phyloP scores from a whole-genome alignment of 2,888 invertebrate species.

The Drosophila paramelanica region DNA sequence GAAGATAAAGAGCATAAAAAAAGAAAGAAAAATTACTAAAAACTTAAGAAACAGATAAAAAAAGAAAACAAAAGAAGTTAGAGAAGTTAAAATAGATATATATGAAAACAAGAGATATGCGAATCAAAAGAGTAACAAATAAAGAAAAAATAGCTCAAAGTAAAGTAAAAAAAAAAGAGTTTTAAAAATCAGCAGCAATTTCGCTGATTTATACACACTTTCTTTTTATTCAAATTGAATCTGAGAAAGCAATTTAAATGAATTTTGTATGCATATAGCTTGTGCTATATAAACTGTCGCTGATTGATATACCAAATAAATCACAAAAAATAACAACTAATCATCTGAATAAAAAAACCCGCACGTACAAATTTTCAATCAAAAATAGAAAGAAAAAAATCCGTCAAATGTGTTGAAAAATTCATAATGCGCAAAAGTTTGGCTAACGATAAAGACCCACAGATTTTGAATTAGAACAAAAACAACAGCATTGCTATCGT shows the following conservation, averaged over 20 bases:
- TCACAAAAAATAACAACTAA: conserved; percentile 33
- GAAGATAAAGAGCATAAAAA: background rate
- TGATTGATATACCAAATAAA: conserved; percentile 27
- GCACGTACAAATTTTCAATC: conserved; percentile 5
- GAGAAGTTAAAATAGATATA: too few relatives aligned
- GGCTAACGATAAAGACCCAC: conserved; percentile 41
- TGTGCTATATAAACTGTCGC: conserved; percentile 1
- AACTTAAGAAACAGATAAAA: background rate
- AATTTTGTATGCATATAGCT: conserved; percentile 1
- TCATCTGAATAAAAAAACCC: conserved; percentile 20
- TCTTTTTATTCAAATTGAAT: background rate
- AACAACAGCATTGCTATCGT: conserved; percentile 29
- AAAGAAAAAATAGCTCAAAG: background rate
- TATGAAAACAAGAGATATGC: too few relatives aligned
- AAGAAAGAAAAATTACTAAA: background rate
- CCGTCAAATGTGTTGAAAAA: conserved; percentile 58
- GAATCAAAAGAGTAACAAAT: background rate
- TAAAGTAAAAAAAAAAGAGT: background rate
- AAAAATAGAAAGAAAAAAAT: conserved; percentile 21
- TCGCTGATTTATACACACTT: background rate
- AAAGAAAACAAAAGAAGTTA: background rate
- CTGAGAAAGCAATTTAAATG: background rate
- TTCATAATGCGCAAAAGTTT: conserved; percentile 53
- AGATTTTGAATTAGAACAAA: conserved; percentile 70
- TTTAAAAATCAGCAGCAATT: background rate